Conservation (phyloP, 2,113 vertebrate genomes). For the Centropristis striata region DNA sequence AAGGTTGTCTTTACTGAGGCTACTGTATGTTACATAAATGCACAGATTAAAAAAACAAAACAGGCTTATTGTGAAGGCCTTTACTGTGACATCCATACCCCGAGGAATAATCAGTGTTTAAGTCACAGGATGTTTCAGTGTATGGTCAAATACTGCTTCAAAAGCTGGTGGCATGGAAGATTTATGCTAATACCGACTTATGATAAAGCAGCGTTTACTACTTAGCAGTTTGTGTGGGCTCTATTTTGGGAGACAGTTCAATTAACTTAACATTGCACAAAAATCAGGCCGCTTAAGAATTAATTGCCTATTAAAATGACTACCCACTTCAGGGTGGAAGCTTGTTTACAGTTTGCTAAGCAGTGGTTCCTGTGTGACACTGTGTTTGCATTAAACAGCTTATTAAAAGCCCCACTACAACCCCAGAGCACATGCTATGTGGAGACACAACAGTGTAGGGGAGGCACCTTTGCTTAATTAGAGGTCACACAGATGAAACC, state of each 20-base stretch:
- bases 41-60: slow-evolving; percentile 18
- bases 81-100: slow-evolving; percentile 40
- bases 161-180: slow-evolving; percentile 47
- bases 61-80: slow-evolving; percentile 34
- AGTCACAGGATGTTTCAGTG: slow-evolving; percentile 47
- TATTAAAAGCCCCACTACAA: slow-evolving; percentile 57
- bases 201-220: slow-evolving; percentile 61
- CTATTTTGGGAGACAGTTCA: slow-evolving; percentile 73
- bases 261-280: slow-evolving; percentile 74
- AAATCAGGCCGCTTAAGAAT: slow-evolving; percentile 77
- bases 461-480: slow-evolving; percentile 17
- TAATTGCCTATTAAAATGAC: slow-evolving; percentile 79
- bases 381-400: slow-evolving; percentile 66
- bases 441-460: neutral
- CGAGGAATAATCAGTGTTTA: slow-evolving; percentile 47
- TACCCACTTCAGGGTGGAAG: slow-evolving; percentile 71
- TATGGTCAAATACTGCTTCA: slow-evolving; percentile 44
- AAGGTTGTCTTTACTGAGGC: slow-evolving; percentile 56
- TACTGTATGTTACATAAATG: slow-evolving; percentile 15
- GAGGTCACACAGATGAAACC: slow-evolving; percentile 24
- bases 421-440: slow-evolving; percentile 38
- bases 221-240: slow-evolving; percentile 68
- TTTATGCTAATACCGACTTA: slow-evolving; percentile 62
- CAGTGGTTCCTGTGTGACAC: slow-evolving; percentile 55
- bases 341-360: slow-evolving; percentile 74